These are phyloP conservation scores for Larimichthys crocea DNA, from an alignment of 2,113 vertebrate species.

Conservation along the genomic window DNA sequence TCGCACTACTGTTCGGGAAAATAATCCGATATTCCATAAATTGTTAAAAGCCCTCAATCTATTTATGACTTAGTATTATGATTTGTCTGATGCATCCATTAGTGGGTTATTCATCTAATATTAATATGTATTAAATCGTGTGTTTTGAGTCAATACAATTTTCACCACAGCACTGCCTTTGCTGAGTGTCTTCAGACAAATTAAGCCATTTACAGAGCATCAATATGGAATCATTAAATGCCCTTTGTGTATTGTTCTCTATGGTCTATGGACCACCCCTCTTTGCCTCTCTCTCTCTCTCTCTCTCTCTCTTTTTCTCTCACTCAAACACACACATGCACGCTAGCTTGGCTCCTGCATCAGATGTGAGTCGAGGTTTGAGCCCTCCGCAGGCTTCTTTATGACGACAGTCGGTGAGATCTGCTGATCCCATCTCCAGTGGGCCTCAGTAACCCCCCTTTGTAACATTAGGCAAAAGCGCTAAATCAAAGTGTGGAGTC, in stretches of 20 bases:
- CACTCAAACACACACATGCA: conserved; percentile 1
- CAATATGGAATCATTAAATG: conserved; percentile 81
- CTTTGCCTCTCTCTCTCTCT: conserved; percentile 28
- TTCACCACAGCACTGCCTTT: conserved; percentile 64
- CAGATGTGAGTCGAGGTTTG: conserved; percentile 65
- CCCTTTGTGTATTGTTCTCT: conserved; percentile 82
- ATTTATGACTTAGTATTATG: conserved; percentile 69
- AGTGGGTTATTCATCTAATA: conserved; percentile 81
- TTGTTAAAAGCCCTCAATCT: conserved; percentile 77
- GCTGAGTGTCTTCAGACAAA: conserved; percentile 78
- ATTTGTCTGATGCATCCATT: conserved; percentile 80
- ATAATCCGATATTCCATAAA: conserved; percentile 65
- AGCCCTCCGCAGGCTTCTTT: conserved; percentile 77
- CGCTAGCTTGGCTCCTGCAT: conserved; percentile 52
- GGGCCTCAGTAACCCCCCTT: conserved; percentile 74
- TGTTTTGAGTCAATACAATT: conserved; percentile 79
- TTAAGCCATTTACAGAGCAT: conserved; percentile 81
- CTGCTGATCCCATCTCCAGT: conserved; percentile 84
- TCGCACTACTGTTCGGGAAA: conserved; percentile 18
- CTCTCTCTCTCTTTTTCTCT: conserved; percentile 23
- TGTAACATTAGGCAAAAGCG: conserved; percentile 82
- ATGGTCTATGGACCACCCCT: conserved; percentile 76
- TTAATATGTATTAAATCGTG: conserved; percentile 80
- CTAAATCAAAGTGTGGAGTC: conserved; percentile 85
- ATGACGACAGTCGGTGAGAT: conserved; percentile 77